Conservation (phyloP, 2,113 vertebrate genomes). For the Bungarus multicinctus region DNA sequence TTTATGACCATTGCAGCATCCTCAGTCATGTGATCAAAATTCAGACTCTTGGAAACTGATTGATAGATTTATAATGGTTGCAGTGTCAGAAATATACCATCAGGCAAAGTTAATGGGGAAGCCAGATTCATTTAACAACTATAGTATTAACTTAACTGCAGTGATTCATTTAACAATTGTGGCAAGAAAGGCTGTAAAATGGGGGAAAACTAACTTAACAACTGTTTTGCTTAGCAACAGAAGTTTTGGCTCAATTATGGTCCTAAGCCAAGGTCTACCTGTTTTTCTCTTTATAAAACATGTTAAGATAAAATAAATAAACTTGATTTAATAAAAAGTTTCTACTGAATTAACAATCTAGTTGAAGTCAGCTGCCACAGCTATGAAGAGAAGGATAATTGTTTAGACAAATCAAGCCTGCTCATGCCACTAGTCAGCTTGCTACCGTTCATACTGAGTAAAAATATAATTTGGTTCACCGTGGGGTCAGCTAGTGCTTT, state of each 20-base stretch:
- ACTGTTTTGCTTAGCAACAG: not conserved
- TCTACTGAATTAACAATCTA: not conserved
- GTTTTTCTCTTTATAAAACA: not conserved
- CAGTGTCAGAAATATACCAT: not conserved
- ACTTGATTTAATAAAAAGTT: not conserved
- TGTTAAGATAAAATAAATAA: not conserved
- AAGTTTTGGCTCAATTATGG: not conserved
- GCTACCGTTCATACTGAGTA: not conserved
- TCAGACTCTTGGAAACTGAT: not conserved
- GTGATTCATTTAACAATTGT: not conserved
- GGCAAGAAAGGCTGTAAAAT: not conserved
- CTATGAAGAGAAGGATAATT: not conserved
- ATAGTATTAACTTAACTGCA: not conserved
- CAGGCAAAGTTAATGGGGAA: not conserved
- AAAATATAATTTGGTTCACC: not conserved
- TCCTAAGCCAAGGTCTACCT: not conserved
- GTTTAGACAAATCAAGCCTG: not conserved
- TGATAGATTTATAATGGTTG: not conserved
- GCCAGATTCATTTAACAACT: not conserved
- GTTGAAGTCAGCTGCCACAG: not conserved
- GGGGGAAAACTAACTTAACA: not conserved
- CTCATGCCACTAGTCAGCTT: not conserved
- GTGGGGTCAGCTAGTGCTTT: not conserved
- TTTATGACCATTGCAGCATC: not conserved
- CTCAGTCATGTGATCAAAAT: not conserved